Conservation (phyloP, 2,888 invertebrate species). For the Reticulitermes lucifugus region DNA sequence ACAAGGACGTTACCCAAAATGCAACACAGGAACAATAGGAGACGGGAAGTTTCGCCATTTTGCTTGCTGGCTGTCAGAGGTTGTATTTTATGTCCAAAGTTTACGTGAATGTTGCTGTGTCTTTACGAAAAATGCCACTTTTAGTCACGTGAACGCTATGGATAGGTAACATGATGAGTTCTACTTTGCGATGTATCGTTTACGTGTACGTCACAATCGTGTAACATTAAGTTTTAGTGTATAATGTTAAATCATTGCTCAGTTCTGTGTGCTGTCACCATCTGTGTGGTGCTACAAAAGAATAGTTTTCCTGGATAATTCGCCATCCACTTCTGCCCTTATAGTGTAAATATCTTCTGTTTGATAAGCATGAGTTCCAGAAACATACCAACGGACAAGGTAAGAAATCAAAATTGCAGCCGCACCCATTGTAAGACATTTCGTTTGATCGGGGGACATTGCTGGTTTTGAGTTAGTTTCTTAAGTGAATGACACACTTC, state of each 20-base stretch:
- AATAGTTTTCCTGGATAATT: conserved; percentile 53
- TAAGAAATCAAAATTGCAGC: conserved; percentile 61
- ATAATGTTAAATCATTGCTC: conserved; percentile 53
- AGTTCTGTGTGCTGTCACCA: conserved; percentile 54
- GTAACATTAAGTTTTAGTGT: conserved; percentile 52
- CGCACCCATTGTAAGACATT: conserved; percentile 31
- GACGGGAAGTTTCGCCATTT: conserved; percentile 52
- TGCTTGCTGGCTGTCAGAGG: conserved; percentile 51
- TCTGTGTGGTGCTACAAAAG: conserved; percentile 53
- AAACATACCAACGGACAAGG: conserved; percentile 88
- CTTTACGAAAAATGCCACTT: conserved; percentile 44
- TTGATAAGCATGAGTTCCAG: conserved; percentile 74
- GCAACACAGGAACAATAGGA: conserved; percentile 16
- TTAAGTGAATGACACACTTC: conserved; percentile 24
- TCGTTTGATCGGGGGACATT: neutral
- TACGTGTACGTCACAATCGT: conserved; percentile 51
- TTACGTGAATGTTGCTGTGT: conserved; percentile 30
- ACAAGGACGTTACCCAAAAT: conserved; percentile 14
- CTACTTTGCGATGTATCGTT: conserved; percentile 46
- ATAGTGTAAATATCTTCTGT: conserved; percentile 45
- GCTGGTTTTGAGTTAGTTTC: neutral
- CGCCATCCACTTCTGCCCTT: conserved; percentile 49
- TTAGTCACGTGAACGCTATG: conserved; percentile 50
- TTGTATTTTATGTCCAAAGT: conserved; percentile 38
- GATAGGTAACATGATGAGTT: conserved; percentile 52